A percentile compares a stretch with the other conserved stretches of the same genome.
Conservation (phyloP, 1,140 invertebrate species). For the Cotesia glomerata region DNA sequence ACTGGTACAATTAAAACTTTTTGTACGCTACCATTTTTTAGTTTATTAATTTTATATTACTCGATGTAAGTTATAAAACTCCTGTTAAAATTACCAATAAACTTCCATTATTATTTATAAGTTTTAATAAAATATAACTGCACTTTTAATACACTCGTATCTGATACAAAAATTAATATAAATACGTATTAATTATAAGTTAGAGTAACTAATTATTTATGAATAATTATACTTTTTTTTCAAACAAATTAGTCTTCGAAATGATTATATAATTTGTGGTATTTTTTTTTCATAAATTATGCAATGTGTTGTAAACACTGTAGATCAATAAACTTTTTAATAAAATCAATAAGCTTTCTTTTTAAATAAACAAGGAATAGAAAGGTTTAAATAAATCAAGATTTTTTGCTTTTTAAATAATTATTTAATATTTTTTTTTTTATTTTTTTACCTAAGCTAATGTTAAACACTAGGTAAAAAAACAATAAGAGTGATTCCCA, state of each 20-base stretch:
- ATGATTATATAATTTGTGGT: background rate
- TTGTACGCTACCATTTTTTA: background rate
- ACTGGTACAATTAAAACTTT: background rate
- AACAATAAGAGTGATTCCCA: too few species aligned
- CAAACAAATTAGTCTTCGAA: background rate
- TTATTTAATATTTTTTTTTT: background rate
- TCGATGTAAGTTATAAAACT: background rate
- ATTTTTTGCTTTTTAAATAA: too few species aligned
- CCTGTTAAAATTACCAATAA: background rate
- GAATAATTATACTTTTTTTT: background rate
- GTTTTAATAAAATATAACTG: too few species aligned
- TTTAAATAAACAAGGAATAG: background rate
- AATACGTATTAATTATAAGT: conserved; percentile 8
- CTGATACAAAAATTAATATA: conserved; percentile 1
- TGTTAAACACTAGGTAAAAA: conserved; percentile 50
- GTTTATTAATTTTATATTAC: background rate
- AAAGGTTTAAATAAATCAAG: background rate
- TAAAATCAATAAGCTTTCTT: background rate
- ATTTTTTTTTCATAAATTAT: conserved; percentile 9
- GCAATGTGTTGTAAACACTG: conserved; percentile 7
- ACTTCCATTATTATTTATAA: background rate
- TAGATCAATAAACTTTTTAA: conserved; percentile 25
- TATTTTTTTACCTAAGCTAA: conserved; percentile 14
- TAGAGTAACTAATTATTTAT: background rate
- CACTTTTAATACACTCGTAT: background rate